A percentile compares a stretch with the other conserved stretches of the same genome.
Conservation (phyloP, 2,797 vertebrate genomes). For the Macrochelys suwanniensis region DNA sequence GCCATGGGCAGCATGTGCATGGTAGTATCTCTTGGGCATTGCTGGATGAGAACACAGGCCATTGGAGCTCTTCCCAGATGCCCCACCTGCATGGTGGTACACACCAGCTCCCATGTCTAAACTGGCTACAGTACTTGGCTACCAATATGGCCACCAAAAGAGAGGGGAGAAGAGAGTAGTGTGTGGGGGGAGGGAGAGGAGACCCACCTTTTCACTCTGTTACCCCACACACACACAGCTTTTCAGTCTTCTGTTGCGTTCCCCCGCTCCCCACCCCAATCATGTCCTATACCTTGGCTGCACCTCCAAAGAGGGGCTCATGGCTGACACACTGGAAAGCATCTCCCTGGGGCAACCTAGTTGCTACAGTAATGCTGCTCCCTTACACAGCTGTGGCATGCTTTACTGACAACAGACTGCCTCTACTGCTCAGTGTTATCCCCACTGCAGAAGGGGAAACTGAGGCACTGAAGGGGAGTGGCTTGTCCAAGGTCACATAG, state of each 20-base stretch:
- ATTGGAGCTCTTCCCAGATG: neutral
- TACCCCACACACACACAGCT: neutral
- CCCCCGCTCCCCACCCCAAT: no score
- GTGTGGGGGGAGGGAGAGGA: no score
- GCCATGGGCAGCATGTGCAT: no score
- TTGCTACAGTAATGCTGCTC: neutral
- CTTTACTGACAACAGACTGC: no score
- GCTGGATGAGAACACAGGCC: neutral
- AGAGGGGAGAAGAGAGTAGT: no score
- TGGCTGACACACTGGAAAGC: neutral
- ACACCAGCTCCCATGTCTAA: neutral
- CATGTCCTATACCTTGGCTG: neutral
- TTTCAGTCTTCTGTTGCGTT: neutral
- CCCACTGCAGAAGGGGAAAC: neutral
- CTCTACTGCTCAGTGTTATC: neutral
- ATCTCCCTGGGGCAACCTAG: neutral
- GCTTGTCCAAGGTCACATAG: neutral
- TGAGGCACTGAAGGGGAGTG: neutral
- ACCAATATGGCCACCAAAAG: neutral
- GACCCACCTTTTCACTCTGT: neutral
- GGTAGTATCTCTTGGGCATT: neutral
- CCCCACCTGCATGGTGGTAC: neutral
- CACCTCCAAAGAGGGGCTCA: neutral
- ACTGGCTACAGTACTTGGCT: neutral
- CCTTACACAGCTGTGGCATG: neutral